Evolutionary conservation across 2,888 invertebrate genomes (phyloP), one percentile per base, ranked within the genome.

Genomic region (Anodontia alba): DNA sequence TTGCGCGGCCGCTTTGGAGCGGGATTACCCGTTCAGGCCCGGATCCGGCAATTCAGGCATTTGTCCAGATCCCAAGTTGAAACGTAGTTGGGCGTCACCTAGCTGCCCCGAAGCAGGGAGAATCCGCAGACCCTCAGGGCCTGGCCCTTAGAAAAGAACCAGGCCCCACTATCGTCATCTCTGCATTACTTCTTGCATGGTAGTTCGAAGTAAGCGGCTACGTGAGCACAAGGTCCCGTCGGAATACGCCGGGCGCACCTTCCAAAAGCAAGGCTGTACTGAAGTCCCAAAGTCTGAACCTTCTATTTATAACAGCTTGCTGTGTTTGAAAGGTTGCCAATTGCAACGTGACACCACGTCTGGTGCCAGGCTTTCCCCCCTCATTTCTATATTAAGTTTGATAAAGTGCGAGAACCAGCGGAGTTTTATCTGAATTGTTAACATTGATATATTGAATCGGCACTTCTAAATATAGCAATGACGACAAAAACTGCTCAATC

Each of bases 1-100:
- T 70, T 36, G 78, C 78, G 78, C 78, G 74, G 70, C 78, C 78
- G 78, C 78, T 74, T 36, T 51, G 73, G 76, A 76, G 71, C 29
- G 26, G n/a, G 29, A 36, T 23, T 54, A n/a, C 70, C 73, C 70
- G 62, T 73, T 62, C 31, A 31, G 69, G 69, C 78, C 74, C 57
- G 69, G 78, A 43, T 54, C 70, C 46, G 29, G 67, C 42, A 31
- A 76, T 70, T 46, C 76, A 70, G 71, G 20, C 76, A 43, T 76
- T 36, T 8, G 20, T 23, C 54, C 76, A 38, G 71, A 71, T 29
- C 76, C 76, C 36, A 10, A 23, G 66, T 42, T 5, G 46, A 67
- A 46, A 17, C 12, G 5, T 38, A 12, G 26, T 57, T 15, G 68
- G 68, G 23, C 38, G 68, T 38, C 23, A 29, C 70, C 1, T 62